Base-by-base conservation (phyloP, 2,797 vertebrate genomes). In the Anomalospiza imberbis region DNA sequence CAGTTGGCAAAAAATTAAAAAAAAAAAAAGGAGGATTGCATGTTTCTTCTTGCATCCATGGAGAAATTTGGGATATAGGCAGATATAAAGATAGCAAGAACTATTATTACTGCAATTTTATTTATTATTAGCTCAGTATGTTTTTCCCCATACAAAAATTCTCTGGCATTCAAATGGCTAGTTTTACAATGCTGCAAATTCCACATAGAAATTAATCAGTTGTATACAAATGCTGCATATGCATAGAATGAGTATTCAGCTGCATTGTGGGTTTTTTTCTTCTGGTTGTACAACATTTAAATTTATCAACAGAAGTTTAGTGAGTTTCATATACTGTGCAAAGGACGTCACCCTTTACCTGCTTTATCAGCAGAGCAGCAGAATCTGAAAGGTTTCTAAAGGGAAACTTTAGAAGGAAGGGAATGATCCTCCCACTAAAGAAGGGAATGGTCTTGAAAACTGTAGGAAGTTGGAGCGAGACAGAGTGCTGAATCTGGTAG, bases 11-110 rank as follows among this genome's bases (percentile, higher is more conserved):
- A 90, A 78, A 79, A 65, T 7, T 2, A 10, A 24, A 92, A 25
- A 65, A 29, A 91, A 32, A 57, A 29, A 45, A 26, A 1, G 1
- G 48, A 70, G 42, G 10, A n/a, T 92, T 89, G 42, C 45, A 13
- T 78, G 51, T 89, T 72, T 40, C 38, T 40, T 40, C 38, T 40
- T 40, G 38, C 38, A 40, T 92, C 45, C 58, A 42, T 94, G 76
- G 94, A 61, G 53, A 85, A 90, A 96, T 79, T 18, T 44, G 24
- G 60, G 24, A 71, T 77, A 55, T 38, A 47, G 65, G 77, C 72
- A 88, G 50, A 93, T 89, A 48, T 29, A 92, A 95, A 94, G 65
- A 81, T 73, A 89, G 85, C 48, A 90, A 88, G 42, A 85, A 21
- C 74, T 79, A 61, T 84, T 79, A 81, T 79, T 93, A 38, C 38